phyloP scores from a whole-genome alignment of 2,888 invertebrate species.

The Synergus umbraculus region DNA sequence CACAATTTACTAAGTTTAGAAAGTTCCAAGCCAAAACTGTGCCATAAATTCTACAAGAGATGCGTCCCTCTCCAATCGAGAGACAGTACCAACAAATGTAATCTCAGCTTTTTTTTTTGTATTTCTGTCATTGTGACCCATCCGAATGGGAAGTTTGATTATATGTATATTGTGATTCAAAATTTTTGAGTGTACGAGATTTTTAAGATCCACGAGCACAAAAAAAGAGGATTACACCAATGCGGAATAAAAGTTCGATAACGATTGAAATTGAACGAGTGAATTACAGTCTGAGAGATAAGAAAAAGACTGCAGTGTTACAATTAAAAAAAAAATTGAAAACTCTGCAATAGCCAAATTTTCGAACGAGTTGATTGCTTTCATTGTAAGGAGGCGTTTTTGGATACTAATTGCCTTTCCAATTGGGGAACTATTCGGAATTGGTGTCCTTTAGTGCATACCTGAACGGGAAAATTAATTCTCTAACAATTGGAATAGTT shows the following conservation, averaged over 20 bases:
- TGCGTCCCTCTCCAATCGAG: background rate
- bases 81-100: background rate
- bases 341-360: background rate
- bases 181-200: background rate
- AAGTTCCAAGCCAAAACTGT: background rate
- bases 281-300: background rate
- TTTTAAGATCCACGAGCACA: background rate
- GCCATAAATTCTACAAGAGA: background rate
- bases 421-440: constrained; percentile 17
- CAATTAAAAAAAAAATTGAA: background rate
- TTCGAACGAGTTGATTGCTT: background rate
- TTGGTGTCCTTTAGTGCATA: constrained; percentile 14
- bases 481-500: constrained; percentile 38
- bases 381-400: background rate
- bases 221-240: constrained; percentile 7
- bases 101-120: background rate
- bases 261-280: background rate
- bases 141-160: background rate
- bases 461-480: constrained; percentile 36
- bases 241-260: constrained; percentile 1
- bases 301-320: background rate
- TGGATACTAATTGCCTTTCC: constrained; percentile 24
- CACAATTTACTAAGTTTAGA: background rate
- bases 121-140: constrained; percentile 2
- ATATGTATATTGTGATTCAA: background rate